Evolutionary conservation across 2,113 vertebrate genomes (phyloP).

Genomic region (Anolis carolinensis): DNA sequence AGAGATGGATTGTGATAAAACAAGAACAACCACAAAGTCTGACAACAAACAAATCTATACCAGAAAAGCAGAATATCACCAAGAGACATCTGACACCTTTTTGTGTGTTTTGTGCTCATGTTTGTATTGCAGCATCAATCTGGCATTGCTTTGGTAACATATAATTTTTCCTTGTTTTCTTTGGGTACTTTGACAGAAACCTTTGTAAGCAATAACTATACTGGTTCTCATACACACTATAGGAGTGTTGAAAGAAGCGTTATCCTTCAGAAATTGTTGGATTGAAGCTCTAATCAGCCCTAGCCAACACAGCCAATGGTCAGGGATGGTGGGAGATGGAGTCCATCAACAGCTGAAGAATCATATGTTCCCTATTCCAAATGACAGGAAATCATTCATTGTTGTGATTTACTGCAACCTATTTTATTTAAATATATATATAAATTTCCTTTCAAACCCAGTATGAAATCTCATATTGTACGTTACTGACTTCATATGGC

Average conservation of each 20-base stretch:
- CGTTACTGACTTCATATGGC: too few relatives aligned
- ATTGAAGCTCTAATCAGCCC: neutral
- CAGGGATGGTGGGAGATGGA: too few relatives aligned
- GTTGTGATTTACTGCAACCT: too few relatives aligned
- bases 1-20: neutral
- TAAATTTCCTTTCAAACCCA: too few relatives aligned
- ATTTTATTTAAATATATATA: too few relatives aligned
- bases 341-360: too few relatives aligned
- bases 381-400: too few relatives aligned
- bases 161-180: neutral
- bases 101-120: neutral
- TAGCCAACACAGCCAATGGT: too few relatives aligned
- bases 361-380: too few relatives aligned
- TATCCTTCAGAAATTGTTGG: neutral
- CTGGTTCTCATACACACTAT: neutral
- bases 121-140: neutral
- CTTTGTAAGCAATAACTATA: neutral
- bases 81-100: neutral
- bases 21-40: neutral
- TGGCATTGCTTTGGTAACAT: neutral
- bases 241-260: neutral
- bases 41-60: neutral
- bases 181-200: neutral
- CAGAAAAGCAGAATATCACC: neutral
- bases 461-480: too few relatives aligned